Evolutionary conservation across 1,140 invertebrate species (phyloP).

Genomic region (Pseudomyrmex flavicornis): DNA sequence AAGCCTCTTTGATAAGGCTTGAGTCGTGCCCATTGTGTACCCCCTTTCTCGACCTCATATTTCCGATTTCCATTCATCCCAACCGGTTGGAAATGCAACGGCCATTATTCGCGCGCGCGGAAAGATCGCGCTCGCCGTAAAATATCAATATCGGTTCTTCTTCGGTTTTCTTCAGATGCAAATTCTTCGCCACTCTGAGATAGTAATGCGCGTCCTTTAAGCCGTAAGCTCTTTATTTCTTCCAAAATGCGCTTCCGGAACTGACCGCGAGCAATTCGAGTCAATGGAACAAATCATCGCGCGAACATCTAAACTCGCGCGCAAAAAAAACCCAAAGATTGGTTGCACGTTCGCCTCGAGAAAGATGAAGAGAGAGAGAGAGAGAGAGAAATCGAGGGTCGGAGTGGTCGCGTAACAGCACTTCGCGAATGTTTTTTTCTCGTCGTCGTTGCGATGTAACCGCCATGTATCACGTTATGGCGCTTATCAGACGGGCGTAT

Average conservation of each 20-base stretch:
- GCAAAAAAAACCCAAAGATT: constrained; percentile 48
- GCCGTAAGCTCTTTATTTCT: too few species aligned
- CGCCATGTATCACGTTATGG: constrained; percentile 59
- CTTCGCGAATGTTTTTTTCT: constrained; percentile 52
- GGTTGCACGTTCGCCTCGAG: constrained; percentile 33
- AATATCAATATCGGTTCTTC: constrained; percentile 41
- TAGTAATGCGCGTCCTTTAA: too few species aligned
- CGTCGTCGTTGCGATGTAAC: constrained; percentile 51
- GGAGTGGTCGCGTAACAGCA: constrained; percentile 45
- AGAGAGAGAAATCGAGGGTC: background rate
- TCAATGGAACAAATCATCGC: constrained; percentile 30
- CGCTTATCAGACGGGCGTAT: constrained; percentile 60
- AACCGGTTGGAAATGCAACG: constrained; percentile 62
- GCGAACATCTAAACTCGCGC: constrained; percentile 16
- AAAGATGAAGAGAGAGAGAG: background rate
- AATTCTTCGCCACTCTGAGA: background rate
- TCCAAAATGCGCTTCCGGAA: too few species aligned
- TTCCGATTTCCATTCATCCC: constrained; percentile 40
- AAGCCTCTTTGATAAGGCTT: constrained; percentile 78
- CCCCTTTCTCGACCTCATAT: constrained; percentile 55
- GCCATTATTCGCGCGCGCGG: constrained; percentile 51
- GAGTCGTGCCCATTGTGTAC: constrained; percentile 74
- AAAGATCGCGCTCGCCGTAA: constrained; percentile 65
- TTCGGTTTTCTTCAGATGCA: constrained; percentile 9
- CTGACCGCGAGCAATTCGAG: background rate